Base-by-base conservation (phyloP, 2,797 vertebrate species). In the Platyrinchus mystaceus region DNA sequence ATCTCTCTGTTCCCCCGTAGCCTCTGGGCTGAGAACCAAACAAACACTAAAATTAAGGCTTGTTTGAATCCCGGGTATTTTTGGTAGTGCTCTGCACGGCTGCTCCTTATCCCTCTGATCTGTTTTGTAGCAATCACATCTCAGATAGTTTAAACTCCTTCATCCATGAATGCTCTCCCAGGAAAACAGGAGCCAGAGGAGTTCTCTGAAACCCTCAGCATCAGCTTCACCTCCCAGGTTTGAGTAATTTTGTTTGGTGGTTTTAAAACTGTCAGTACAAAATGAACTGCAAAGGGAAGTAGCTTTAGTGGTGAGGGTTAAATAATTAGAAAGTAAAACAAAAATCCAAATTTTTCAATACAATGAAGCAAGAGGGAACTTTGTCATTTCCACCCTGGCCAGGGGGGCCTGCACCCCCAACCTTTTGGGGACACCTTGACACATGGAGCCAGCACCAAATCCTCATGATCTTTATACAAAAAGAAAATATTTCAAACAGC, bases 31-130 rank as follows among this genome's bases (percentile, higher is more conserved):
- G 47, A 21, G 66, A 59, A 52, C 55, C 64, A 76, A 77, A 67
- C 75, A 83, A 82, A 67, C 47, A 36, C 9, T 14, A 37, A 89
- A 69, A 86, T 87, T 69, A 82, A 92, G 60, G 36, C 28, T 79
- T 71, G 36, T 50, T 90, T 81, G 71, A 69, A 94, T 76, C 55
- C n/a, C 0, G 14, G 41, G 50, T 82, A 27, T 50, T 84, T 93
- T 59, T 30, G n/a, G 30, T 39, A 36, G 34, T 34, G 39, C 43
- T 75, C 53, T 22, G 32, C 75, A 13, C 84, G 18, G 26, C 71
- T 79, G 49, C 46, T 81, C 46, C 55, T 87, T 69, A 30, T 86
- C 75, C 60, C 77, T 88, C 44, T 56, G 14, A 58, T 34, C 26
- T 36, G 14, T 69, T 78, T 76, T 23, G 3, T 36, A 50, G 73